Percentiles rank a stretch among this genome's conserved stretches.
Evolutionary conservation across 2,113 vertebrate genomes (phyloP).

Genomic region (Sceloporus tristichus): DNA sequence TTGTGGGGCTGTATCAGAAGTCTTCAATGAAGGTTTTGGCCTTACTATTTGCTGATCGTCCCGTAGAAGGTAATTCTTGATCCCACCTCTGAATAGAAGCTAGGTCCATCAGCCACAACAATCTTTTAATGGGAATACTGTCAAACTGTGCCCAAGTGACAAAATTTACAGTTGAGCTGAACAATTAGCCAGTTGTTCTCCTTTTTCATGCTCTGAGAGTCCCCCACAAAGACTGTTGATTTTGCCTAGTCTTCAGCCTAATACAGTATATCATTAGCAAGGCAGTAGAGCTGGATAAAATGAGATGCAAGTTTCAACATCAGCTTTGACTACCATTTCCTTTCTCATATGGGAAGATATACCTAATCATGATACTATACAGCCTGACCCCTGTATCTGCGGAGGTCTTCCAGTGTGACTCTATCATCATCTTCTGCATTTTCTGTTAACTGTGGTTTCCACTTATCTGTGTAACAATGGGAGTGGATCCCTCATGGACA

Average conservation of each 20-base stretch:
- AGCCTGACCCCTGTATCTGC: no score
- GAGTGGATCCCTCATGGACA: background rate
- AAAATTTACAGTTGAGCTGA: background rate
- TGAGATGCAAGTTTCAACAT: background rate
- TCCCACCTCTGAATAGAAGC: background rate
- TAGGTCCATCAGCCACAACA: background rate
- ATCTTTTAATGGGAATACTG: background rate
- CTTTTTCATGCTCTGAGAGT: background rate
- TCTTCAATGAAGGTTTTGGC: constrained; percentile 77
- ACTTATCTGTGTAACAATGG: no score
- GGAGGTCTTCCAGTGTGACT: no score
- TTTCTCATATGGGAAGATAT: background rate
- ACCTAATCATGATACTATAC: background rate
- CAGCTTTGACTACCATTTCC: background rate
- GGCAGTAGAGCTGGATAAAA: background rate
- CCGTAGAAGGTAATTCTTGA: constrained; percentile 63
- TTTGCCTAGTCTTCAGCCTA: background rate
- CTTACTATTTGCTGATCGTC: constrained; percentile 69
- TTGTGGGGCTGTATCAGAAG: constrained; percentile 80
- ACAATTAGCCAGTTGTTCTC: background rate
- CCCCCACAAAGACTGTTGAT: background rate
- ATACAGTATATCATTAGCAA: background rate
- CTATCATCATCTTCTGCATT: no score
- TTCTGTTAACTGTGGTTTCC: no score
- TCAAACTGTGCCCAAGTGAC: background rate